Conservation (phyloP, 2,888 invertebrate genomes). For the Encarsia formosa region DNA sequence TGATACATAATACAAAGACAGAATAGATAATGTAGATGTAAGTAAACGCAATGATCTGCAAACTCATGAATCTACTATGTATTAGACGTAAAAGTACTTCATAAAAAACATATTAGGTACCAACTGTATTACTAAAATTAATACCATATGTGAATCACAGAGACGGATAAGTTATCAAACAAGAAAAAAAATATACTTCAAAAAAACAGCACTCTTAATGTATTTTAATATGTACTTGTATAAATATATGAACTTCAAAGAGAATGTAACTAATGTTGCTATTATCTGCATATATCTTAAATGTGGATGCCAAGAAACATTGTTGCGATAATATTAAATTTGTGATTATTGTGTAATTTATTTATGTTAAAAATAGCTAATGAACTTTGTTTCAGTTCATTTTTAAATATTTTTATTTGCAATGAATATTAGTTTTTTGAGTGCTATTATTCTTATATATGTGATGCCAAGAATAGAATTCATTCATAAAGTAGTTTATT, state of each 20-base stretch:
- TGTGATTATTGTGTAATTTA: no score
- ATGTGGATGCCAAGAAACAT: slow-evolving; percentile 4
- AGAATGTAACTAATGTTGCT: slow-evolving; percentile 4
- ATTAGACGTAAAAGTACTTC: slow-evolving; percentile 6
- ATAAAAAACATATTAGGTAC: slow-evolving; percentile 12
- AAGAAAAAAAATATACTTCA: not conserved
- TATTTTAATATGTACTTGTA: slow-evolving; percentile 2
- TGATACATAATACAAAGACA: slow-evolving; percentile 14
- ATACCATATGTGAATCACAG: slow-evolving; percentile 1
- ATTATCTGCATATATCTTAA: slow-evolving; percentile 3
- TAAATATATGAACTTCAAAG: slow-evolving; percentile 9
- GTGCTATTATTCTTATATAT: no score
- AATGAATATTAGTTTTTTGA: no score
- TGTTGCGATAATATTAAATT: no score
- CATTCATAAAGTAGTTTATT: slow-evolving; percentile 1
- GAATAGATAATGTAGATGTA: not conserved
- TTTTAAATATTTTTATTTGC: no score
- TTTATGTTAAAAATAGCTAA: no score
- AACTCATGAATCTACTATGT: not conserved
- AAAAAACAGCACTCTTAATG: no score
- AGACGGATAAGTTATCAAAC: not conserved
- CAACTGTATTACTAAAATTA: slow-evolving; percentile 20
- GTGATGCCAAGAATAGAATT: no score
- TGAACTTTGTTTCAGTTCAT: no score
- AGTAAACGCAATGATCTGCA: slow-evolving; percentile 6